phyloP scores from a whole-genome alignment of 2,113 vertebrate species.

The Maccullochella peelii region DNA sequence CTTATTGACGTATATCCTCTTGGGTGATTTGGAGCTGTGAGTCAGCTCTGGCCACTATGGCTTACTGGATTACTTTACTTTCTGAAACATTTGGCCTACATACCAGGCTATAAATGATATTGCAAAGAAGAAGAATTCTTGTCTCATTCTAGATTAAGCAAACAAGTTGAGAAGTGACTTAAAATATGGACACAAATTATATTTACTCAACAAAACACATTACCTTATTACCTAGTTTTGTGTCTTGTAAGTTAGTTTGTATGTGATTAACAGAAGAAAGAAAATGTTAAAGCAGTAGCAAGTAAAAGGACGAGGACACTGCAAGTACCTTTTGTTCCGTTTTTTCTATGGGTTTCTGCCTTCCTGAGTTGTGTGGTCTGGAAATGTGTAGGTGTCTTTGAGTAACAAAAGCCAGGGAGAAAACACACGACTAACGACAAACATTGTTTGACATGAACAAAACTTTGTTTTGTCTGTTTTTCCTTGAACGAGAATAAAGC shows the following conservation, averaged over 20 bases:
- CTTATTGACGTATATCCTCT: conserved; percentile 47
- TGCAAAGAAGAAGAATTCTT: conserved; percentile 8
- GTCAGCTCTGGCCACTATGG: conserved; percentile 50
- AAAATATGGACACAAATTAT: not conserved
- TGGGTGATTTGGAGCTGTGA: conserved; percentile 38
- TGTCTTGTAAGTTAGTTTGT: conserved; percentile 10
- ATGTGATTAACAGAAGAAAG: not conserved
- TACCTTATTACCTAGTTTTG: conserved; percentile 21
- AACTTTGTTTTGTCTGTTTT: conserved; percentile 64
- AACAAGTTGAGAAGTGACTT: not conserved
- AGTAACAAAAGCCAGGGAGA: conserved; percentile 41
- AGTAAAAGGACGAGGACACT: conserved; percentile 33
- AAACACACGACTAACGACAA: conserved; percentile 38
- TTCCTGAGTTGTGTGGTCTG: conserved; percentile 70
- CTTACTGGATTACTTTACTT: conserved; percentile 59
- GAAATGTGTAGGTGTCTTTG: conserved; percentile 34
- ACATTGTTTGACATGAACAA: conserved; percentile 61
- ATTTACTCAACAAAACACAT: conserved; percentile 13
- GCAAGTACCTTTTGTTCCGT: conserved; percentile 14
- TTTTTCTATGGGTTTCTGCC: conserved; percentile 44
- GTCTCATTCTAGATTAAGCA: not conserved
- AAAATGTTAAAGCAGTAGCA: conserved; percentile 15
- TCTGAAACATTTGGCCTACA: conserved; percentile 58
- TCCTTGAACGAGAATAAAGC: conserved; percentile 81
- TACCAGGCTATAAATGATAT: conserved; percentile 53